phyloP scores from a whole-genome alignment of 1,140 invertebrate species.

The Druon quercuslanigerum region DNA sequence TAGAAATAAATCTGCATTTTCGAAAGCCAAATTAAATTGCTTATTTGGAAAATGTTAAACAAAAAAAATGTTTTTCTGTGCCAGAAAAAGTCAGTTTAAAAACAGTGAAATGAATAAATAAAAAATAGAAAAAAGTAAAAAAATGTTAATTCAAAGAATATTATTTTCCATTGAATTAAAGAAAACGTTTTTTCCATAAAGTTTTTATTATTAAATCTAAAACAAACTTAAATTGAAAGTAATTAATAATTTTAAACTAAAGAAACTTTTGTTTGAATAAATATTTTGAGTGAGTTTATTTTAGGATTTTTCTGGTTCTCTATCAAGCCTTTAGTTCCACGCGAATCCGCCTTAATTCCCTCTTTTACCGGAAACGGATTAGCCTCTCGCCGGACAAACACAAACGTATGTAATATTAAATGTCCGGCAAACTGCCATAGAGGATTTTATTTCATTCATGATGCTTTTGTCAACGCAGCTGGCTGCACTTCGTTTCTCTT shows the following conservation, averaged over 20 bases:
- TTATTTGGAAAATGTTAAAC: too few species aligned
- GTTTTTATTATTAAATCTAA: too few species aligned
- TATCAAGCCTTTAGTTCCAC: slow-evolving; percentile 33
- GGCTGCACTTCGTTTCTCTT: slow-evolving; percentile 5
- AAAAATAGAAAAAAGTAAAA: background rate
- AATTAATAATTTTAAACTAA: too few species aligned
- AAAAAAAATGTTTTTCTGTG: too few species aligned
- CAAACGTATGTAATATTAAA: slow-evolving; percentile 46
- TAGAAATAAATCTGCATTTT: too few species aligned
- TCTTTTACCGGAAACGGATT: slow-evolving; percentile 48
- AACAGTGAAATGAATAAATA: background rate
- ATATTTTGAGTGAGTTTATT: too few species aligned
- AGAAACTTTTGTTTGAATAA: too few species aligned
- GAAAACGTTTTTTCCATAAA: background rate
- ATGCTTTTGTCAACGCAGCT: slow-evolving; percentile 28
- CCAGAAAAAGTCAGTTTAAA: too few species aligned
- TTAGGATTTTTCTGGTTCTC: background rate
- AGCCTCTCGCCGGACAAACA: slow-evolving; percentile 11
- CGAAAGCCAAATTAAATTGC: too few species aligned
- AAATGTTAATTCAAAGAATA: background rate
- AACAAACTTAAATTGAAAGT: too few species aligned
- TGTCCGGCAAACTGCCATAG: slow-evolving; percentile 46
- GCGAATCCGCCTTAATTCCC: slow-evolving; percentile 47
- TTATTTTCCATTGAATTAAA: too few species aligned
- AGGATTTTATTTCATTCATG: slow-evolving; percentile 50